These are phyloP conservation scores for Coptotermes formosanus DNA, from an alignment of 1,140 invertebrate genomes.

Conservation along the genomic window DNA sequence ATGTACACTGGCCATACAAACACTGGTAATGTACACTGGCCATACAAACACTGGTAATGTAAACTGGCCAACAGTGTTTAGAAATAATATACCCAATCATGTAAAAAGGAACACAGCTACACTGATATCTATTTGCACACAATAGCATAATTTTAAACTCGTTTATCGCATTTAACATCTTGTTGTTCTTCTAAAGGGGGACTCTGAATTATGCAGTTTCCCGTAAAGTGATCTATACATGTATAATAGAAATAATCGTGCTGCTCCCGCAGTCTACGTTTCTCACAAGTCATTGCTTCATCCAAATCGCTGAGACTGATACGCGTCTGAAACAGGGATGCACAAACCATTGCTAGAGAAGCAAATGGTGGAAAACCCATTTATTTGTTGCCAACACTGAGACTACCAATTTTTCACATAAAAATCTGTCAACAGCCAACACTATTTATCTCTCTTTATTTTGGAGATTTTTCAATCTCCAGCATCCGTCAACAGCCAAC, in stretches of 20 bases:
- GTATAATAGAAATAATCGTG: background rate
- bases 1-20: too few relatives aligned
- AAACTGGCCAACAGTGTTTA: background rate
- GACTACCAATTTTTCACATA: too few relatives aligned
- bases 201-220: background rate
- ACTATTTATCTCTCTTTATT: too few relatives aligned
- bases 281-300: background rate
- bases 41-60: background rate
- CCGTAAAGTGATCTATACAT: background rate
- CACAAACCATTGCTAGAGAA: background rate
- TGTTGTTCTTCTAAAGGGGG: background rate
- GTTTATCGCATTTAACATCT: background rate
- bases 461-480: too few relatives aligned
- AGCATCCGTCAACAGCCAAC: too few relatives aligned
- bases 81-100: background rate
- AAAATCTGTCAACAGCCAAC: too few relatives aligned
- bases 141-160: background rate
- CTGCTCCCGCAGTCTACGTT: background rate
- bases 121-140: background rate
- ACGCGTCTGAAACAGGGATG: background rate
- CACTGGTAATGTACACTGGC: too few relatives aligned
- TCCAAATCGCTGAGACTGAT: background rate
- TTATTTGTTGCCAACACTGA: too few relatives aligned
- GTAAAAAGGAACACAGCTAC: too few relatives aligned
- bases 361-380: too few relatives aligned